Percentiles rank a stretch among this genome's conserved stretches.
These are phyloP conservation scores for Muschampia plurimacula DNA, from an alignment of 2,888 invertebrate species.

Conservation along the genomic window DNA sequence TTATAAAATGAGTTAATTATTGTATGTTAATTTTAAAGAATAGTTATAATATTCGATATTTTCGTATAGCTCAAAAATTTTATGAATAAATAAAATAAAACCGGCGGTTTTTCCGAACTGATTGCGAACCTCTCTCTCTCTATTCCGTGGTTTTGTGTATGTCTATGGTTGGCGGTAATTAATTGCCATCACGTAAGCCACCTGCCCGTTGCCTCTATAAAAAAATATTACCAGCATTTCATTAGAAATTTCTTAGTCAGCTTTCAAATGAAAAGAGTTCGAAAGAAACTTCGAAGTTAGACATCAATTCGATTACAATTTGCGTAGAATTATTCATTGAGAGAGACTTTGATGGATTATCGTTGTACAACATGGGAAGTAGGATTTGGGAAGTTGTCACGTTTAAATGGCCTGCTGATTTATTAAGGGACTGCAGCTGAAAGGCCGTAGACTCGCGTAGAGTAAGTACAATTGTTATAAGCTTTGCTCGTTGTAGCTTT, in stretches of 20 bases:
- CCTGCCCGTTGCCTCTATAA: too few species aligned
- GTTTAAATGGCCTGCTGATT: conserved; percentile 35
- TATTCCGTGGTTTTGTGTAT: too few species aligned
- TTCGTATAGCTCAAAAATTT: too few species aligned
- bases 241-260: not conserved
- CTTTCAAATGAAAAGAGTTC: not conserved
- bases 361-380: conserved; percentile 27
- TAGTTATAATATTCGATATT: too few species aligned
- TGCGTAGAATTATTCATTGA: conserved; percentile 30
- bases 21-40: too few species aligned
- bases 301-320: conserved; percentile 21
- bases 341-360: conserved; percentile 38
- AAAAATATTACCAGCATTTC: too few species aligned
- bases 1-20: too few species aligned
- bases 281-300: conserved; percentile 13
- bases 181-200: too few species aligned
- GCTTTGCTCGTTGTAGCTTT: not conserved
- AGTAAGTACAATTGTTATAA: conserved; percentile 3
- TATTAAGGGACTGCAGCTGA: conserved; percentile 17
- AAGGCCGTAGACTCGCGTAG: not conserved
- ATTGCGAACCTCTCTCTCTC: too few species aligned
- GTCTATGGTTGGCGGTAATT: too few species aligned
- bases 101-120: too few species aligned
- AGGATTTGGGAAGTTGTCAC: conserved; percentile 35
- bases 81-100: too few species aligned